Evolutionary conservation across 2,797 vertebrate species (phyloP).

Genomic region (Loris lydekkerianus): DNA sequence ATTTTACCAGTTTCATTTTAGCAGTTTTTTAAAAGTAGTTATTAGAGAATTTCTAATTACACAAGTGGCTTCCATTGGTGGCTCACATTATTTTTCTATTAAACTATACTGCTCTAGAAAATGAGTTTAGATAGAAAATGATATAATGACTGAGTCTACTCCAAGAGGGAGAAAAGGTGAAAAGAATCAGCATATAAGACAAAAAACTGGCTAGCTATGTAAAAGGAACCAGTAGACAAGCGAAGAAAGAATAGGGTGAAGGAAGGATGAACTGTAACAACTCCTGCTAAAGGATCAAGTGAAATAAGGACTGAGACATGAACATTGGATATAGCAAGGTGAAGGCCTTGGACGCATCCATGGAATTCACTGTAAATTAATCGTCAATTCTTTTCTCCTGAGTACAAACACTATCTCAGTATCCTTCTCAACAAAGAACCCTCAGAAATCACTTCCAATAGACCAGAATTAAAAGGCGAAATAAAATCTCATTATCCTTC

Average conservation of each 20-base stretch:
- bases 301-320: constrained; percentile 34
- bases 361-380: background rate
- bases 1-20: constrained; percentile 10
- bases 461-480: constrained; percentile 28
- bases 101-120: background rate
- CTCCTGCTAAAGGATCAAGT: background rate
- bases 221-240: background rate
- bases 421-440: background rate
- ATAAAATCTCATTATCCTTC: background rate
- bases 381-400: constrained; percentile 15
- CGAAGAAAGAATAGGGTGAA: background rate
- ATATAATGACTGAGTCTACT: background rate
- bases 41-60: constrained; percentile 33
- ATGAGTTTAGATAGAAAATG: background rate
- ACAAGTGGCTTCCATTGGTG: background rate
- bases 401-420: background rate
- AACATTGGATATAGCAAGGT: background rate
- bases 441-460: background rate
- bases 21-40: background rate
- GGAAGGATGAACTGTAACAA: background rate
- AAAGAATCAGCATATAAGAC: constrained; percentile 20
- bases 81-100: constrained; percentile 27
- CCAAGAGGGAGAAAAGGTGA: background rate
- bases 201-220: background rate
- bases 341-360: background rate